These are phyloP conservation scores for Drosophila nr. perissopoda DNA, from an alignment of 2,888 invertebrate genomes.

Conservation along the genomic window DNA sequence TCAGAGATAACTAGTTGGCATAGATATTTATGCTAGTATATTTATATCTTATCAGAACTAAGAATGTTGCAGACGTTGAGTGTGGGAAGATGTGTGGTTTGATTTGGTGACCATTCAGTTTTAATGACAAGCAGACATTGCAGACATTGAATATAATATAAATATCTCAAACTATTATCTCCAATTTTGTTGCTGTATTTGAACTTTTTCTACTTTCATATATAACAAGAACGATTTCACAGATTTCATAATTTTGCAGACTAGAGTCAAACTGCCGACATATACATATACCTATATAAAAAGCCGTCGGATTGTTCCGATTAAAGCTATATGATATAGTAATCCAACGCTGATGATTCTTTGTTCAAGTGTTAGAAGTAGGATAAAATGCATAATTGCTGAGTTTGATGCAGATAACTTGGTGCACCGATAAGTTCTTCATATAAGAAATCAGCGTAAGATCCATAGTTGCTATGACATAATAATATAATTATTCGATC, in stretches of 20 bases:
- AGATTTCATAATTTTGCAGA: too few relatives aligned
- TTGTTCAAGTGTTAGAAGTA: background rate
- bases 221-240: too few relatives aligned
- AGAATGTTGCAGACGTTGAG: background rate
- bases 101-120: too few relatives aligned
- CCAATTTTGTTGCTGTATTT: too few relatives aligned
- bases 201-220: too few relatives aligned
- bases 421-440: background rate
- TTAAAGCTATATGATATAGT: background rate
- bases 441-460: accelerated
- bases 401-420: background rate
- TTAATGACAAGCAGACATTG: too few relatives aligned
- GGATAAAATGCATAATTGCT: background rate
- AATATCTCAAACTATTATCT: background rate
- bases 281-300: background rate
- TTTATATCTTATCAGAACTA: background rate
- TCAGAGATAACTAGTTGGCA: background rate
- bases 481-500: background rate
- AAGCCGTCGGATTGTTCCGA: background rate
- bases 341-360: background rate
- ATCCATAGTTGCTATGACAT: background rate
- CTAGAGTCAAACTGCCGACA: background rate
- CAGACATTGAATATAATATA: background rate
- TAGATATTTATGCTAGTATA: background rate
- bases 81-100: too few relatives aligned